Evolutionary conservation across 2,888 invertebrate genomes (phyloP).

Genomic region (Noctuana brunneofusca): DNA sequence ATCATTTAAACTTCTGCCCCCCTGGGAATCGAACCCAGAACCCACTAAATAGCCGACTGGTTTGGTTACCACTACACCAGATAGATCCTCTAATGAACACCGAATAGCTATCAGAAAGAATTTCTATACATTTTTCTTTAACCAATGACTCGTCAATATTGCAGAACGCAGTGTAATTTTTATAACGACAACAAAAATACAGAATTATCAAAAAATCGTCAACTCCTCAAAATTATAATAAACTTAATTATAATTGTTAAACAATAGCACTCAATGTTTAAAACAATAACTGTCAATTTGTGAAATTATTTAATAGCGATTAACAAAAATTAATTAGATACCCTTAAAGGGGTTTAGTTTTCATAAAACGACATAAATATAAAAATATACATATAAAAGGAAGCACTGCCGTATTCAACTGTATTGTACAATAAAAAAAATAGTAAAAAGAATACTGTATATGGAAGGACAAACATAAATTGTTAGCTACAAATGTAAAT

Average conservation of each 20-base stretch:
- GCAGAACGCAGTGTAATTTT: too few species aligned
- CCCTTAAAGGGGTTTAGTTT: neutral
- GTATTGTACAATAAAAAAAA: neutral
- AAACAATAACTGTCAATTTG: neutral
- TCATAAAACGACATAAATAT: neutral
- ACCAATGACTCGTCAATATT: too few species aligned
- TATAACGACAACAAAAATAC: neutral
- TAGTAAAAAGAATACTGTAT: too few species aligned
- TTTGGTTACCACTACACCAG: too few species aligned
- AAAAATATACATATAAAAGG: conserved; percentile 3
- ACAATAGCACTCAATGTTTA: neutral
- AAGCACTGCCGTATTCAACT: neutral
- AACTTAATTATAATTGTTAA: neutral
- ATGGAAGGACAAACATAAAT: too few species aligned
- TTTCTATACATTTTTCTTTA: too few species aligned
- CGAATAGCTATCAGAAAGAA: too few species aligned
- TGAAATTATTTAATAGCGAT: neutral
- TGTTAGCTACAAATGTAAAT: too few species aligned
- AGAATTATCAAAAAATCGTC: neutral
- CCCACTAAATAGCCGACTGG: too few species aligned
- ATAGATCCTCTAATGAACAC: too few species aligned
- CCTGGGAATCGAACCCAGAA: too few species aligned
- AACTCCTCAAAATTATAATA: neutral
- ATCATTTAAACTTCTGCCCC: too few species aligned
- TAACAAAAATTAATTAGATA: neutral